phyloP scores from a whole-genome alignment of 2,113 vertebrate genomes.

The Petromus typicus region DNA sequence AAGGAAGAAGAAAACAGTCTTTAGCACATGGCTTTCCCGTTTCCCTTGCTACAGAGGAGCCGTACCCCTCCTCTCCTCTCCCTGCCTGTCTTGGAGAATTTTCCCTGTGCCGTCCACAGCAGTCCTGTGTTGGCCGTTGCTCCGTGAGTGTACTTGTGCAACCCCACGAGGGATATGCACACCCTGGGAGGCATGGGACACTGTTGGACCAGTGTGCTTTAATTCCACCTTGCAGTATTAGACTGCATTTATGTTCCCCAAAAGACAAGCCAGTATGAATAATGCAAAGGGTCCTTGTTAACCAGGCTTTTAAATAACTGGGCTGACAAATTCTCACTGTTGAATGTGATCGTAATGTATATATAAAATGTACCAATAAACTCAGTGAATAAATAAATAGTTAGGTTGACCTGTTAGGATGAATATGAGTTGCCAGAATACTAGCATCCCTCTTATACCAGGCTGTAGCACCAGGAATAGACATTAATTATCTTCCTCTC shows the following conservation, averaged over 20 bases:
- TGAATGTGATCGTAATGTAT: no score
- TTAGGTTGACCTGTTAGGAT: background rate
- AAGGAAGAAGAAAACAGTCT: background rate
- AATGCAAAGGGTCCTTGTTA: background rate
- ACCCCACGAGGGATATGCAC: background rate
- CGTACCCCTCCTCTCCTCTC: background rate
- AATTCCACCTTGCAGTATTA: background rate
- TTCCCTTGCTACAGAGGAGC: background rate
- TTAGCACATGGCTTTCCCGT: background rate
- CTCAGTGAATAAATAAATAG: background rate
- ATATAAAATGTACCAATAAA: no score
- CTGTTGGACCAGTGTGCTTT: background rate
- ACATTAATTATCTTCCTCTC: background rate
- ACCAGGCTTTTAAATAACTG: slow-evolving; percentile 16
- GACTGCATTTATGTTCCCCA: background rate
- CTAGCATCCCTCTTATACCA: background rate
- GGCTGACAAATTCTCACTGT: background rate
- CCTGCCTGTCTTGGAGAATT: background rate
- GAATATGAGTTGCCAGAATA: background rate
- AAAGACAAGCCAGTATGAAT: background rate
- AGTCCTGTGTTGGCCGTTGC: rapidly evolving
- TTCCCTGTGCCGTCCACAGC: background rate
- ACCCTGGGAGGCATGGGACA: background rate
- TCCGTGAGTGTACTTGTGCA: rapidly evolving
- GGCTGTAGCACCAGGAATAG: background rate